phyloP scores from a whole-genome alignment of 2,113 vertebrate genomes.

The Mystacornis crossleyi region DNA sequence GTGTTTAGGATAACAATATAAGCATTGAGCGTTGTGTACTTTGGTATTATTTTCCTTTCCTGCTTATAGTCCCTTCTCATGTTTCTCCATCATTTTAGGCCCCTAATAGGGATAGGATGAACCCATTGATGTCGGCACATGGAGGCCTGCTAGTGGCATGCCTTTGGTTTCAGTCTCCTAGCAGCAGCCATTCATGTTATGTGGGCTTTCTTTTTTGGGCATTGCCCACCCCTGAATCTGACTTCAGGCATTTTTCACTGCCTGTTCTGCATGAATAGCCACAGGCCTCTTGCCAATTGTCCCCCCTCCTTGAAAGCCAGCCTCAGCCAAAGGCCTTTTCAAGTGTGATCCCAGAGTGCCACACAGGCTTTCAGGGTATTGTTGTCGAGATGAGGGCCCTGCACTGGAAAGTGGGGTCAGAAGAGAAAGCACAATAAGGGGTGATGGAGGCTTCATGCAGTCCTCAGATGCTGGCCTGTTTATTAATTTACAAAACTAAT shows the following conservation, averaged over 20 bases:
- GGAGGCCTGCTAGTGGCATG: slow-evolving; percentile 75
- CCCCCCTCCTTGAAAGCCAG: slow-evolving; percentile 74
- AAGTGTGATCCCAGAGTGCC: slow-evolving; percentile 79
- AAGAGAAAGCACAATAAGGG: slow-evolving; percentile 75
- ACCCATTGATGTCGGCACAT: slow-evolving; percentile 72
- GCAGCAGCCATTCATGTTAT: slow-evolving; percentile 75
- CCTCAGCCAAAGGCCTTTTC: slow-evolving; percentile 79
- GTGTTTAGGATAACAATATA: slow-evolving; percentile 46
- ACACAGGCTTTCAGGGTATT: slow-evolving; percentile 79
- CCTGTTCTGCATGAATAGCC: slow-evolving; percentile 83
- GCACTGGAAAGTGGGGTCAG: slow-evolving; percentile 75
- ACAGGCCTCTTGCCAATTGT: slow-evolving; percentile 82
- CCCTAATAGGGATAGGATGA: slow-evolving; percentile 75
- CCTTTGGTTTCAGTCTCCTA: slow-evolving; percentile 81
- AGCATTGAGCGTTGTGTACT: slow-evolving; percentile 58
- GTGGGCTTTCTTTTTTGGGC: slow-evolving; percentile 80
- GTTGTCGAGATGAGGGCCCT: slow-evolving; percentile 74
- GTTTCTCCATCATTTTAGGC: slow-evolving; percentile 82
- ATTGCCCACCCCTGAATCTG: slow-evolving; percentile 83
- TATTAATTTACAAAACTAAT: slow-evolving; percentile 75
- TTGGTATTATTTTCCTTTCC: slow-evolving; percentile 72
- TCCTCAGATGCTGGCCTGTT: slow-evolving; percentile 70
- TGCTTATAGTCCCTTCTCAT: slow-evolving; percentile 75
- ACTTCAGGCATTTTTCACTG: slow-evolving; percentile 80
- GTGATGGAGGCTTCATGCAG: slow-evolving; percentile 69